Evolutionary conservation across 1,140 invertebrate genomes (phyloP).

Genomic region (Zophobas morio): DNA sequence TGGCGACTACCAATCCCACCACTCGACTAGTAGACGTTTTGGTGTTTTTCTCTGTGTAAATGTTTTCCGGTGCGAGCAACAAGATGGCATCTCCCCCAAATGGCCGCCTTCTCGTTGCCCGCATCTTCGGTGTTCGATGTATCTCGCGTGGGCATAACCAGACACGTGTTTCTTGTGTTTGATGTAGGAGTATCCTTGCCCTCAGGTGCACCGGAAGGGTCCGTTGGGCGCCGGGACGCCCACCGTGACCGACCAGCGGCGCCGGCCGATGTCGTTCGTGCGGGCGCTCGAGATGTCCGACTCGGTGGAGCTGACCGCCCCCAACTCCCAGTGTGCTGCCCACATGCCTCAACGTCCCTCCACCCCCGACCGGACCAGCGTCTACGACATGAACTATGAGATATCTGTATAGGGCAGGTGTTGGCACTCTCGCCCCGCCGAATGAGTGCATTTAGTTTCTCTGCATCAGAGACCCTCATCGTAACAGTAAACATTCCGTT

Average conservation of each 20-base stretch:
- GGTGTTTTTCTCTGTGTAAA: too few species aligned
- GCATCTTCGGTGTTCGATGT: too few species aligned
- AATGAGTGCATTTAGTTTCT: conserved; percentile 64
- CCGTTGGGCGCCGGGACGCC: conserved; percentile 43
- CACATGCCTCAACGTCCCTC: conserved; percentile 68
- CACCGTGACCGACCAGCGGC: conserved; percentile 66
- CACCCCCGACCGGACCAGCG: conserved; percentile 87
- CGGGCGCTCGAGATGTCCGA: conserved; percentile 94
- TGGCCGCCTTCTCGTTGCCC: too few species aligned
- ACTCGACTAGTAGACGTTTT: too few species aligned
- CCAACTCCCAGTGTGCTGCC: conserved; percentile 57
- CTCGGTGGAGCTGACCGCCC: conserved; percentile 78
- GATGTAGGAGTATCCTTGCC: conserved; percentile 18
- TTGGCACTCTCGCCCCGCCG: conserved; percentile 66
- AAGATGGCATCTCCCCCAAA: too few species aligned
- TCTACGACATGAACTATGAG: conserved; percentile 97
- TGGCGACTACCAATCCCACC: too few species aligned
- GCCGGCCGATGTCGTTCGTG: conserved; percentile 92
- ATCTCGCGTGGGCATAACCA: neutral
- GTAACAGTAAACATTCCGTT: conserved; percentile 60
- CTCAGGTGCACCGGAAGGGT: conserved; percentile 51
- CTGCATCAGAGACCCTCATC: conserved; percentile 64
- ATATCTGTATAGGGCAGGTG: conserved; percentile 85
- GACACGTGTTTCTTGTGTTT: neutral
- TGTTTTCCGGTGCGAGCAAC: too few species aligned